Evolutionary conservation across 2,888 invertebrate genomes (phyloP), one percentile per base, ranked within the genome.

Genomic region (Nomada fabriciana): DNA sequence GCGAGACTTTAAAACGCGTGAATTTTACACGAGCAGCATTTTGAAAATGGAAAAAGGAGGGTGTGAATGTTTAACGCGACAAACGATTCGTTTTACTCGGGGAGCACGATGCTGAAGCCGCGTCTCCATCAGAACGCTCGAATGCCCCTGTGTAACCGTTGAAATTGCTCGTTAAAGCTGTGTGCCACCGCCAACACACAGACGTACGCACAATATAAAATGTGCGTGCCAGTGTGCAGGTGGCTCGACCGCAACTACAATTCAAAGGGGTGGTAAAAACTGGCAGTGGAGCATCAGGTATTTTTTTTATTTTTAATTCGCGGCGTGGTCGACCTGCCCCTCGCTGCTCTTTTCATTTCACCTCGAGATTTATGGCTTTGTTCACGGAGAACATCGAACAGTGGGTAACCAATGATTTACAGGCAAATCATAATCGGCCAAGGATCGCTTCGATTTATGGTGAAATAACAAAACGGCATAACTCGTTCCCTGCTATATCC

Each of bases 321-420:
- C 36, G 55, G 76, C 52, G 69, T 29, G 53, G 20, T 53, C 75
- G 68, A 47, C 63, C 15, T 42, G 11, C 57, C 43, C 64, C 43
- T 50, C 57, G 29, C 36, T 10, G 59, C 74, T 72, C 71, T 72
- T 83, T 82, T 78, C 82, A 78, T 83, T 89, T 89, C 88, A 89
- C 86, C 84, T 83, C 84, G 85, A 88, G 89, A 91, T 91, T 91
- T 91, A 91, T 90, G 88, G 85, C 81, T 29, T 76, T 65, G 76
- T 23, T 18, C 80, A 43, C 18, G 25, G 61, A 55, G 80, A 73
- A 57, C 76, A 52, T 57, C 64, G 69, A 55, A 42, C 72, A 29
- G 55, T 29, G 57, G 52, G 43, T 59, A 50, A 25, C 25, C 59
- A 53, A 43, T 83, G 81, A 83, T 83, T 83, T 83, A 83, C 70